Evolutionary conservation across 2,888 invertebrate species (phyloP).

Genomic region (Coelinius sp.): DNA sequence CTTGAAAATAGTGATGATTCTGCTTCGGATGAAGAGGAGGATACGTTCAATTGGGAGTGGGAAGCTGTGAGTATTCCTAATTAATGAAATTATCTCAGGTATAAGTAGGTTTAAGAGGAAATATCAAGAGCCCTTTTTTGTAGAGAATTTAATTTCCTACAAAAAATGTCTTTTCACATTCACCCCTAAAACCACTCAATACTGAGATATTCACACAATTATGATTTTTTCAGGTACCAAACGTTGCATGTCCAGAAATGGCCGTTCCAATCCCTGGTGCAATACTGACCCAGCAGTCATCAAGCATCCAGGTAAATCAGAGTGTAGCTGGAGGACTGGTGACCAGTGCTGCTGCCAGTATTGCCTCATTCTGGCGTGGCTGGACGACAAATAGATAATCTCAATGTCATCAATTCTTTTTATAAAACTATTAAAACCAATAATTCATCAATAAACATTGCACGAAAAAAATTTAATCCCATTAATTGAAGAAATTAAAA

Average conservation of each 20-base stretch:
- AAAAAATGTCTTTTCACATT: not conserved
- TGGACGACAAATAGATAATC: conserved; percentile 76
- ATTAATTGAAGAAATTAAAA: not conserved
- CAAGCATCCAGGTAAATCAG: conserved; percentile 68
- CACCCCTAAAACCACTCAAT: too few species aligned
- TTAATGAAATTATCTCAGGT: not conserved
- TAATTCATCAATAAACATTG: not conserved
- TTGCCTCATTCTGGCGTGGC: conserved; percentile 86
- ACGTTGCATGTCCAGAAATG: conserved; percentile 74
- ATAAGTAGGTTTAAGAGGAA: not conserved
- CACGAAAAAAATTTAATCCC: not conserved
- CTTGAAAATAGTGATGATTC: conserved; percentile 78
- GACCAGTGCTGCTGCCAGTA: conserved; percentile 86
- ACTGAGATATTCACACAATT: conserved; percentile 1
- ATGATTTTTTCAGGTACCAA: conserved; percentile 69
- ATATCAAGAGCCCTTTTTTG: too few species aligned
- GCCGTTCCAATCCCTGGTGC: conserved; percentile 66
- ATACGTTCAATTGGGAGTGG: conserved; percentile 85
- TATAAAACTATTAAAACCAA: not conserved
- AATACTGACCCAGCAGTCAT: conserved; percentile 62
- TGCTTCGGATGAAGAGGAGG: conserved; percentile 80
- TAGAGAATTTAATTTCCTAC: not conserved
- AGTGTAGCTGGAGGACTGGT: conserved; percentile 82
- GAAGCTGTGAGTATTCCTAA: conserved; percentile 76
- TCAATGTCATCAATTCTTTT: not conserved